phyloP scores from a whole-genome alignment of 2,113 vertebrate species.

The Potamarius usumacintae region DNA sequence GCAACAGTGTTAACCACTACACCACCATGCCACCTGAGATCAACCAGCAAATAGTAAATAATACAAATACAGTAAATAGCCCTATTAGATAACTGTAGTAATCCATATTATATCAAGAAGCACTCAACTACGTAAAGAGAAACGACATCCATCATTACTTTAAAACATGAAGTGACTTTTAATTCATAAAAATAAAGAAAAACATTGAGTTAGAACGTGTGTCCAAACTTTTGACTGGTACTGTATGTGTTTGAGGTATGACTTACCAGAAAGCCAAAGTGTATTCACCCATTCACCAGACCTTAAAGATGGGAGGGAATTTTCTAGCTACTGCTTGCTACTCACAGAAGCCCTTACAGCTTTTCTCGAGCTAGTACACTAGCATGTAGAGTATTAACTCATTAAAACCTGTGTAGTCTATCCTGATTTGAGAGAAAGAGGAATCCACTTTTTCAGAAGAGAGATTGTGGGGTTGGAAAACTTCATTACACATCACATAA shows the following conservation, averaged over 20 bases:
- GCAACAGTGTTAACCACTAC: too few species aligned
- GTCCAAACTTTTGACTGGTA: too few species aligned
- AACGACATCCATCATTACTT: too few species aligned
- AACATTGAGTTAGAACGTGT: too few species aligned
- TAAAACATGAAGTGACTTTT: too few species aligned
- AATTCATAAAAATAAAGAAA: too few species aligned
- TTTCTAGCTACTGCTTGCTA: background rate
- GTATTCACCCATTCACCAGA: background rate
- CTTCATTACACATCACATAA: background rate
- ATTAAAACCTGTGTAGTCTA: conserved; percentile 4
- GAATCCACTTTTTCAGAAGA: background rate
- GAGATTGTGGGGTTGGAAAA: background rate
- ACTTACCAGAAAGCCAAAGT: background rate
- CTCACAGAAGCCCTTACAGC: background rate
- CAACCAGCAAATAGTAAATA: too few species aligned
- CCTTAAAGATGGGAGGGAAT: background rate
- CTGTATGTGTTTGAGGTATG: background rate
- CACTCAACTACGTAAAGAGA: too few species aligned
- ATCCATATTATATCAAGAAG: too few species aligned
- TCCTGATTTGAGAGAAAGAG: conserved; percentile 12
- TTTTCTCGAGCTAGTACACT: background rate
- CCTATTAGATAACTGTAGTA: too few species aligned
- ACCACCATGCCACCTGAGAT: too few species aligned
- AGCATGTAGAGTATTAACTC: background rate
- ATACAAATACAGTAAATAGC: too few species aligned